phyloP scores from a whole-genome alignment of 1,140 invertebrate species.

The Drosophila yakuba region DNA sequence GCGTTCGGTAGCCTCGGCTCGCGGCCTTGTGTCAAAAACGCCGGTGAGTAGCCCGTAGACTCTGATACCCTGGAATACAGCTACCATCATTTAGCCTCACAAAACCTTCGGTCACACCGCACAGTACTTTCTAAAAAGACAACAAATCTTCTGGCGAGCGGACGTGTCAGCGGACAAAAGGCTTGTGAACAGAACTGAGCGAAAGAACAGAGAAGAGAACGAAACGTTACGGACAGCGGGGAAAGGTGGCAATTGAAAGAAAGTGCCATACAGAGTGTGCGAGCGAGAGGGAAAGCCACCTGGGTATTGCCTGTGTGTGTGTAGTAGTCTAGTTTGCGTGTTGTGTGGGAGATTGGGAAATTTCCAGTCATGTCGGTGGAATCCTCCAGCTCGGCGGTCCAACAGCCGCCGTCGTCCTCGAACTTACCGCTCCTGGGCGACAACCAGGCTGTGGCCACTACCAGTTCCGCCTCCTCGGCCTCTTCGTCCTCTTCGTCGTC shows the following conservation, averaged over 20 bases:
- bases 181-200: background rate
- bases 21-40: no score
- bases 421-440: slow-evolving; percentile 65
- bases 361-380: slow-evolving; percentile 73
- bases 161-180: slow-evolving; percentile 22
- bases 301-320: background rate
- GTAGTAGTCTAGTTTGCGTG: slow-evolving; percentile 4
- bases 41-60: no score
- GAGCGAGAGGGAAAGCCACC: background rate
- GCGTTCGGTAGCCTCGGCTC: no score
- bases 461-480: slow-evolving; percentile 32
- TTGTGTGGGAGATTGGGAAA: slow-evolving; percentile 14
- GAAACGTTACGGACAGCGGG: background rate
- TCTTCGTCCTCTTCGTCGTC: slow-evolving; percentile 29
- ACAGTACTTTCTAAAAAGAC: background rate
- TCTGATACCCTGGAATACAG: no score
- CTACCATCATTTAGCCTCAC: no score
- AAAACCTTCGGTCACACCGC: background rate
- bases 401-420: slow-evolving; percentile 71
- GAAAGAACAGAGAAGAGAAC: background rate
- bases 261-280: slow-evolving; percentile 22
- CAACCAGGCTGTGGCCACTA: slow-evolving; percentile 63
- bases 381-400: slow-evolving; percentile 75
- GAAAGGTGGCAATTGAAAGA: slow-evolving; percentile 9
- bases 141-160: slow-evolving; percentile 9